These are phyloP conservation scores for Opisthocomus hoazin DNA, from an alignment of 2,113 vertebrate genomes.

Conservation along the genomic window DNA sequence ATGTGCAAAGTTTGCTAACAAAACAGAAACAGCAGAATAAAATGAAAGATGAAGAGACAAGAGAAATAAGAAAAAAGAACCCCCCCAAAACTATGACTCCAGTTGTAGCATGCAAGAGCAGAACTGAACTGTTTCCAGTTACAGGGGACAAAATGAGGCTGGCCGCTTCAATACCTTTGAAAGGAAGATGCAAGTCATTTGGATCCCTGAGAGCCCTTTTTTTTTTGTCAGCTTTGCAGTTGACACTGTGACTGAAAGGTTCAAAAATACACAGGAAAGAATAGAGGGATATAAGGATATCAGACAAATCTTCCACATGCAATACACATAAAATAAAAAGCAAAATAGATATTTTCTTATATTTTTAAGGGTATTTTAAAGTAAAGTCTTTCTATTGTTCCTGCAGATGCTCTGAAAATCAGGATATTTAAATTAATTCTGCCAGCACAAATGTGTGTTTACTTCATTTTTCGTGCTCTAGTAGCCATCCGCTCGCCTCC, in stretches of 20 bases:
- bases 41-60: neutral
- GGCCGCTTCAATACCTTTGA: neutral
- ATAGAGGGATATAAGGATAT: neutral
- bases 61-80: neutral
- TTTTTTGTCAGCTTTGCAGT: neutral
- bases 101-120: neutral
- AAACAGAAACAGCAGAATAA: neutral
- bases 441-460: neutral
- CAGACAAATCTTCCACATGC: neutral
- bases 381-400: neutral
- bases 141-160: neutral
- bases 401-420: neutral
- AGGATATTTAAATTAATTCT: neutral
- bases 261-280: neutral
- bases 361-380: neutral
- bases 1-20: neutral
- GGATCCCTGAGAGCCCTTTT: neutral
- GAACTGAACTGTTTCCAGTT: neutral
- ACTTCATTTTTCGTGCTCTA: neutral
- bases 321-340: neutral
- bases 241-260: neutral
- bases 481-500: neutral
- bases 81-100: accelerated
- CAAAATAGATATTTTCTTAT: neutral
- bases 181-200: neutral